Percentiles rank a stretch among this genome's conserved stretches.
These are phyloP conservation scores for Botia almorhae DNA, from an alignment of 2,797 vertebrate genomes.

Conservation along the genomic window DNA sequence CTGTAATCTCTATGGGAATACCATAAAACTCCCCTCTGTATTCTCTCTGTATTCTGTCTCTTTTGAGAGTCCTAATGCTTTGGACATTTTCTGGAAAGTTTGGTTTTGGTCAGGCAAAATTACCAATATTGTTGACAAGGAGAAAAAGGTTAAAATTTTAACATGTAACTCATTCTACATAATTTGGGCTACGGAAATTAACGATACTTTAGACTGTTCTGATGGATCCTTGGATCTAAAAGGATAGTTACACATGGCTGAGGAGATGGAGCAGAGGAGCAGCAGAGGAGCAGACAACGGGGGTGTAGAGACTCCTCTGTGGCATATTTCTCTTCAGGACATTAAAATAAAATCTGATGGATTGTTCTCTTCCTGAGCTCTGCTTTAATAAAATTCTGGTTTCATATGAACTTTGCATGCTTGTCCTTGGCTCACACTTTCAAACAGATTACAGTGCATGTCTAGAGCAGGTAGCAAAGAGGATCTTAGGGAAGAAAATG, in stretches of 20 bases:
- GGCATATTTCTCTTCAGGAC: constrained; percentile 19
- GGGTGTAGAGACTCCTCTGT: constrained; percentile 32
- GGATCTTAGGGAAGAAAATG: not conserved
- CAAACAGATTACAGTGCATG: not conserved
- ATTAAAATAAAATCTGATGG: constrained; percentile 28
- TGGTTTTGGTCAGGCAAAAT: not conserved
- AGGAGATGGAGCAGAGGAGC: constrained; percentile 15
- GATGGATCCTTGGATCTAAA: constrained; percentile 29
- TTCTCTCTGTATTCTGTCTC: not conserved
- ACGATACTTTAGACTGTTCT: not conserved
- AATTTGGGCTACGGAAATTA: not conserved
- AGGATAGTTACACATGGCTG: constrained; percentile 37
- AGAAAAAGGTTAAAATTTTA: not conserved
- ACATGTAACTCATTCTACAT: not conserved
- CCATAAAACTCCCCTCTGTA: constrained; percentile 28
- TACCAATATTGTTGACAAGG: not conserved
- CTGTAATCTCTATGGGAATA: constrained; percentile 51
- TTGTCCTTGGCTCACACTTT: not conserved
- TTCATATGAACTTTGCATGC: not conserved
- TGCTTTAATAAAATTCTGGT: constrained; percentile 6
- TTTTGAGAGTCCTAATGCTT: not conserved
- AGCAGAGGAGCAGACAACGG: constrained; percentile 14
- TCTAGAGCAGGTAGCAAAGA: too few species aligned
- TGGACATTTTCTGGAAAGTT: not conserved
- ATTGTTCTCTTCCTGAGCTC: constrained; percentile 13